Evolutionary conservation across 2,797 vertebrate genomes (phyloP).

Genomic region (Alcedo atthis): DNA sequence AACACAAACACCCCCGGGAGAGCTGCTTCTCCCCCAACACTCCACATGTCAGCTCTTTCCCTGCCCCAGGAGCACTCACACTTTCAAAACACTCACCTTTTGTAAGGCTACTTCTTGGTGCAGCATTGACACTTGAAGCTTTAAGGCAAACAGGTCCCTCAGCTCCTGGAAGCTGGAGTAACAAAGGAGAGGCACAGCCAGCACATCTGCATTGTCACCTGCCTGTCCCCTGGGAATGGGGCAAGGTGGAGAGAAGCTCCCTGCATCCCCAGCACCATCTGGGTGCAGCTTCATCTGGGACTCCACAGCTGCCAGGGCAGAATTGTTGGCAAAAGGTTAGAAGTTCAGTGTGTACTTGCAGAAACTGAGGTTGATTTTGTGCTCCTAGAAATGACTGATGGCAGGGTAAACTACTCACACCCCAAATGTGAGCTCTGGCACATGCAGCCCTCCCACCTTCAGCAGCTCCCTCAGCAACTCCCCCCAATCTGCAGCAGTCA

Average conservation of each 20-base stretch:
- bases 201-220: not conserved
- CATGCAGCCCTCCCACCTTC: not conserved
- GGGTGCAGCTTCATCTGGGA: not conserved
- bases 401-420: not conserved
- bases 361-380: not conserved
- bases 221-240: not conserved
- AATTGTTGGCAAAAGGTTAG: not conserved
- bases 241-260: not conserved
- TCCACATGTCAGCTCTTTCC: rapidly evolving
- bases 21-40: not conserved
- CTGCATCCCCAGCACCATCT: rapidly evolving
- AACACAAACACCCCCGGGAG: not conserved
- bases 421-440: not conserved
- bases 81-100: conserved; percentile 66
- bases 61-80: not conserved
- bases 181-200: conserved; percentile 53
- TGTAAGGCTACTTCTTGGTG: conserved; percentile 75
- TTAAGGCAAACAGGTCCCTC: conserved; percentile 66
- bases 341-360: not conserved
- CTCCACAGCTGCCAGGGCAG: not conserved
- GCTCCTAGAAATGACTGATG: not conserved
- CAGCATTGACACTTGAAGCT: conserved; percentile 70
- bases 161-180: conserved; percentile 77
- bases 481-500: not conserved
- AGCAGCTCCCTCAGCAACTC: not conserved